Evolutionary conservation across 2,113 vertebrate genomes (phyloP), one percentile per base, ranked within the genome.

Genomic region (Vulpes vulpes): DNA sequence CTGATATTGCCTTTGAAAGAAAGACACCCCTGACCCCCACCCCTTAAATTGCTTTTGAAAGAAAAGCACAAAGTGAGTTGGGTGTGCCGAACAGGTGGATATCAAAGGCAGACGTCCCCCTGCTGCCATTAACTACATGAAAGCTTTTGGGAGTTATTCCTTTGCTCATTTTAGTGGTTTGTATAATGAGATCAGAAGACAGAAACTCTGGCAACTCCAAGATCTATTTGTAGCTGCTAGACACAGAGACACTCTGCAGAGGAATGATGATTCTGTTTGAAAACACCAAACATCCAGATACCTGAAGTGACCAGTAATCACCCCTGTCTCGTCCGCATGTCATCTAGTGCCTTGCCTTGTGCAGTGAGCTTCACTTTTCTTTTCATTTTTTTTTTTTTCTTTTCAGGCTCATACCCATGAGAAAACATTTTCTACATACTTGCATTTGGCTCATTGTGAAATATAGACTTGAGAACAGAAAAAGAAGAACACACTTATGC

Each of bases 151-250:
- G 95, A 98, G 96, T 96, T 98, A 97, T 97, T 98, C 97, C 98
- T 98, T 96, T 97, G 98, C 98, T 98, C 49, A 90, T 98, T 98
- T 98, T 98, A 98, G 96, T 98, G 97, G 97, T 98, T 97, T 97
- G 92, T 97, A 98, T 98, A 98, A 98, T 97, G 97, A 99, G 98
- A 98, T 98, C 95, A 98, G 97, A 98, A 97, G 97, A 98, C 97
- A 96, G 94, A 98, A 98, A 96, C 92, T 96, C 95, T 98, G 97
- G 96, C 86, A 97, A 98, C 94, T 97, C 96, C 86, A 91, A 95
- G 90, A 81, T 98, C 96, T 96, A 93, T 98, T 97, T 97, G 96
- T 97, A 96, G 95, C 81, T 98, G 83, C 94, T 95, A 97, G 97
- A 93, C 97, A 97, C 94, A 98, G 76, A 97, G 96, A 98, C 85